Conservation (phyloP, 2,888 invertebrate species). For the Pyrrhosoma nymphula region DNA sequence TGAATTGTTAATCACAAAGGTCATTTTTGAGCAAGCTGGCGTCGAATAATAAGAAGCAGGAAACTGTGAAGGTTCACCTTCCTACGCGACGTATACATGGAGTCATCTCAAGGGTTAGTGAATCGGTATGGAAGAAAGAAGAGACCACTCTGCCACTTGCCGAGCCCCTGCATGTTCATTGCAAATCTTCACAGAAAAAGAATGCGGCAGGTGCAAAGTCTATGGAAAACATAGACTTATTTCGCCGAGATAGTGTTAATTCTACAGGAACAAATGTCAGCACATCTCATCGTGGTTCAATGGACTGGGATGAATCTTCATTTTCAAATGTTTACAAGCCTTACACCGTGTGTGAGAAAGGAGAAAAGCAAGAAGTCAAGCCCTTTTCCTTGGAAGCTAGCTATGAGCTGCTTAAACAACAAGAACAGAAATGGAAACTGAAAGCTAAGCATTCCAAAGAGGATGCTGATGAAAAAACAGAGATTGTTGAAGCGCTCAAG, state of each 20-base stretch:
- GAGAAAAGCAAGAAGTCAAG: neutral
- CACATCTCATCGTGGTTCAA: neutral
- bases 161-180: constrained; percentile 13
- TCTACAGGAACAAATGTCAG: neutral
- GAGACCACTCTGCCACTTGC: neutral
- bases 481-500: constrained; percentile 43
- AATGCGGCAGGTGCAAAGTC: neutral
- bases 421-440: constrained; percentile 44
- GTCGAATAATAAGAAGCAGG: constrained; percentile 36
- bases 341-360: neutral
- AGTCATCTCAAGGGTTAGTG: constrained; percentile 45
- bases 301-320: neutral
- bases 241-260: neutral
- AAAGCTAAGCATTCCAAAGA: constrained; percentile 26
- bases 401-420: neutral
- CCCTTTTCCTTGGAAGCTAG: no score
- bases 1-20: no score
- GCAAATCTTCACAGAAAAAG: constrained; percentile 13
- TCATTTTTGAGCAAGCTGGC: constrained; percentile 19
- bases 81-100: constrained; percentile 44
- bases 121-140: neutral
- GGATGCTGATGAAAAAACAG: constrained; percentile 41
- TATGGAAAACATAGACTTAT: neutral
- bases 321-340: neutral
- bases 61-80: constrained; percentile 55